Evolutionary conservation across 2,113 vertebrate genomes (phyloP), one percentile per base, ranked within the genome.

Genomic region (Hippolais icterina): DNA sequence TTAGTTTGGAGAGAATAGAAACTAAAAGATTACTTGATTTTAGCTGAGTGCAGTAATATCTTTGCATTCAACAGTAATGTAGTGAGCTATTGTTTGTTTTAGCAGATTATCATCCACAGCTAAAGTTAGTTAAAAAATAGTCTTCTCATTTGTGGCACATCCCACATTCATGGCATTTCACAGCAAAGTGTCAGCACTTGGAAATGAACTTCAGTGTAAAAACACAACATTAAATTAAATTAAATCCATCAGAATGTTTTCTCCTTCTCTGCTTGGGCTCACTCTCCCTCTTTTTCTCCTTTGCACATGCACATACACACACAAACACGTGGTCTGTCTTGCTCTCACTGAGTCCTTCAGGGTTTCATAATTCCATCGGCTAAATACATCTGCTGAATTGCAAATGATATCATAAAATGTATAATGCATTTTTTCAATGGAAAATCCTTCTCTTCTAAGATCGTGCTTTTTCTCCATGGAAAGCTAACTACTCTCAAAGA

Each of bases 11-110:
- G 61, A 97, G 95, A 98, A 97, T 39, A 96, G 95, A 97, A 97
- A 94, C 90, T 90, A 91, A 97, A 97, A 97, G 97, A 98, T 98
- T 97, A 90, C 97, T 98, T 98, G 97, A 98, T 98, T 98, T 98
- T 96, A 82, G 89, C 97, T 96, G 96, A 98, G 96, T 96, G 95
- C 94, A 82, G 95, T 97, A 97, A 96, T 97, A 97, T 94, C 95
- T 96, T 87, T 89, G 96, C 92, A 14, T 95, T 95, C 46, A 46
- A 65, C 63, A 96, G 94, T 65, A 90, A 72, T 79, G 87, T 19
- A 4, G 71, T 86, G 96, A 97, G 83, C 95, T 98, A 97, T 97
- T 98, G 98, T 98, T 98, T 98, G 97, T 96, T 98, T 98, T 97
- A 98, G 97, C 96, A 97, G 97, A 97, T 97, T 97, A 97, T 97